Conservation (phyloP, 1,140 invertebrate species). For the Eriocheir sinensis region DNA sequence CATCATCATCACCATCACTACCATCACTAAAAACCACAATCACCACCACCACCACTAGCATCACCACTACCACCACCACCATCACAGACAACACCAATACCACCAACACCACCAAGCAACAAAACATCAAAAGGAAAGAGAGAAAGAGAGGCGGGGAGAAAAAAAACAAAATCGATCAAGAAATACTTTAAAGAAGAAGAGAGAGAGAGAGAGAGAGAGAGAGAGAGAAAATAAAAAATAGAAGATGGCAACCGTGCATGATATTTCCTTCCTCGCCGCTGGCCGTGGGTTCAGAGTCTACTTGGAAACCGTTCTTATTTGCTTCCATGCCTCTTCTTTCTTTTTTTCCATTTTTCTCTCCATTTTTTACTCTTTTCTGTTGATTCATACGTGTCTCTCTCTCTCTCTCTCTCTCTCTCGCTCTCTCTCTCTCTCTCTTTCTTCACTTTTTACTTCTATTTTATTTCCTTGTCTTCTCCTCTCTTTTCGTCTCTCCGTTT, state of each 20-base stretch:
- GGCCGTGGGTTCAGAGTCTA: too few relatives aligned
- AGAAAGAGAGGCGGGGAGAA: neutral
- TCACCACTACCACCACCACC: neutral
- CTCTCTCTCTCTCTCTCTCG: neutral
- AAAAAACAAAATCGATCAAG: neutral
- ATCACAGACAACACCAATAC: neutral
- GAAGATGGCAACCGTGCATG: neutral
- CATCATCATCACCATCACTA: neutral
- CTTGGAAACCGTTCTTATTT: too few relatives aligned
- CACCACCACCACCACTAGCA: neutral
- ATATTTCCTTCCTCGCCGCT: neutral
- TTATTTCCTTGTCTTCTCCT: neutral
- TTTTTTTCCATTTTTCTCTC: neutral
- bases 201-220: neutral
- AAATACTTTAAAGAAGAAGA: neutral
- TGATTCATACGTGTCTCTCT: too few relatives aligned
- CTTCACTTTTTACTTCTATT: too few relatives aligned
- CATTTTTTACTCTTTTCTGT: neutral
- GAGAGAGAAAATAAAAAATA: conserved; percentile 32
- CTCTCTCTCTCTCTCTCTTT: neutral
- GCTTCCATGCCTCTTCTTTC: neutral
- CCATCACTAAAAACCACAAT: neutral
- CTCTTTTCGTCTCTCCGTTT: too few relatives aligned
- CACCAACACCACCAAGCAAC: neutral
- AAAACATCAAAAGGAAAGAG: neutral